Percentiles rank a stretch among this genome's conserved stretches.
These are phyloP conservation scores for Cantharis nigra DNA, from an alignment of 2,888 invertebrate species.

Conservation along the genomic window DNA sequence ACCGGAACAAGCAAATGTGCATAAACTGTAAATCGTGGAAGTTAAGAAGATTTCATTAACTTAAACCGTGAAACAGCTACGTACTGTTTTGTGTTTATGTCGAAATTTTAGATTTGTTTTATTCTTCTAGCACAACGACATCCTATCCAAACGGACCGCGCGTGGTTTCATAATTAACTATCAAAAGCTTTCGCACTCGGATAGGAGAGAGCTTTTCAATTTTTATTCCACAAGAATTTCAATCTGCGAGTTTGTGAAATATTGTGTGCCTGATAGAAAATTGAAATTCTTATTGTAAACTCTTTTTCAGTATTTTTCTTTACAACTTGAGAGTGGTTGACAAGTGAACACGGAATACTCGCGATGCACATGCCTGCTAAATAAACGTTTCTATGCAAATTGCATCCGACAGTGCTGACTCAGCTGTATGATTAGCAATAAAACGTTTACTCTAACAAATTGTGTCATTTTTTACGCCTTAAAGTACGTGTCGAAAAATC, in stretches of 20 bases:
- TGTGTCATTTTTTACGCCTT: slow-evolving; percentile 39
- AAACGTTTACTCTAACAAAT: slow-evolving; percentile 44
- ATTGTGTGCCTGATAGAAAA: background rate
- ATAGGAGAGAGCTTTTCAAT: background rate
- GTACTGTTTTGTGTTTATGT: background rate
- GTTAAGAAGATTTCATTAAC: slow-evolving; percentile 3
- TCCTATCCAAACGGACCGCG: background rate
- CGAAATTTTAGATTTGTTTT: background rate
- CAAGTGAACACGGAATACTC: slow-evolving; percentile 4
- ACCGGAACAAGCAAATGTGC: background rate
- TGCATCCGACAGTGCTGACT: slow-evolving; percentile 31
- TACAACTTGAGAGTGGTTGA: slow-evolving; percentile 12
- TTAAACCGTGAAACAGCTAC: background rate
- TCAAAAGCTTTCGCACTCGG: background rate
- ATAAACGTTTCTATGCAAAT: slow-evolving; percentile 36
- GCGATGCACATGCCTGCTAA: slow-evolving; percentile 8
- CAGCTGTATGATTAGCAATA: slow-evolving; percentile 42
- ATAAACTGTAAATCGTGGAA: slow-evolving; percentile 1
- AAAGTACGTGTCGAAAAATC: slow-evolving; percentile 39
- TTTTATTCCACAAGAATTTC: background rate
- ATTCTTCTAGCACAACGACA: background rate
- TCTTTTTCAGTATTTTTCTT: slow-evolving; percentile 9
- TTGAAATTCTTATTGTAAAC: background rate
- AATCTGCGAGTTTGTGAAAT: background rate
- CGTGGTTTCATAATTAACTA: background rate